phyloP scores from a whole-genome alignment of 2,888 invertebrate species.

The Brenthis hecate region DNA sequence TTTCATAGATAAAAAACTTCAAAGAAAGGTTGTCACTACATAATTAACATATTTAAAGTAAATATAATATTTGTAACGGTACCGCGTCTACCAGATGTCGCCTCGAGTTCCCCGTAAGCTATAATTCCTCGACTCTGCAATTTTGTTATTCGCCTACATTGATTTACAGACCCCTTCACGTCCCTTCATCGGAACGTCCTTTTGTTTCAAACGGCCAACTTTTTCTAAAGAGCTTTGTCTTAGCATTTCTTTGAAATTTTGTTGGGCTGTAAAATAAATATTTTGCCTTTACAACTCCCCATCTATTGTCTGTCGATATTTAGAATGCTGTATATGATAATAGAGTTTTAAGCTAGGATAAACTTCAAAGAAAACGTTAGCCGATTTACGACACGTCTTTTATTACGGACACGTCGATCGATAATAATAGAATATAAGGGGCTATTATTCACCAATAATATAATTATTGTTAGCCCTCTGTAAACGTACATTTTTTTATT shows the following conservation, averaged over 20 bases:
- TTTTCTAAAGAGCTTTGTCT: conserved; percentile 72
- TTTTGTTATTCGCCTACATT: conserved; percentile 64
- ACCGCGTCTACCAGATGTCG: conserved; percentile 38
- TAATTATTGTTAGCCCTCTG: background rate
- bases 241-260: conserved; percentile 61
- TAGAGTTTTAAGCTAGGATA: conserved; percentile 27
- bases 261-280: conserved; percentile 68
- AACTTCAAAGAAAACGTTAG: conserved; percentile 34
- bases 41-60: conserved; percentile 8
- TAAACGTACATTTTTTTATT: background rate
- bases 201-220: conserved; percentile 67
- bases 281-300: conserved; percentile 64
- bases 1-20: background rate
- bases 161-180: conserved; percentile 60
- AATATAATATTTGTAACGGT: conserved; percentile 14
- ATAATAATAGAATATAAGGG: conserved; percentile 27
- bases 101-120: conserved; percentile 26
- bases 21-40: no score
- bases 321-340: conserved; percentile 40
- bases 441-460: conserved; percentile 18
- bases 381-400: conserved; percentile 32
- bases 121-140: conserved; percentile 40
- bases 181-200: conserved; percentile 67
- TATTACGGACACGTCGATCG: conserved; percentile 22
- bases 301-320: conserved; percentile 53